Conservation (phyloP, 2,797 vertebrate species). For the Macropodus opercularis region DNA sequence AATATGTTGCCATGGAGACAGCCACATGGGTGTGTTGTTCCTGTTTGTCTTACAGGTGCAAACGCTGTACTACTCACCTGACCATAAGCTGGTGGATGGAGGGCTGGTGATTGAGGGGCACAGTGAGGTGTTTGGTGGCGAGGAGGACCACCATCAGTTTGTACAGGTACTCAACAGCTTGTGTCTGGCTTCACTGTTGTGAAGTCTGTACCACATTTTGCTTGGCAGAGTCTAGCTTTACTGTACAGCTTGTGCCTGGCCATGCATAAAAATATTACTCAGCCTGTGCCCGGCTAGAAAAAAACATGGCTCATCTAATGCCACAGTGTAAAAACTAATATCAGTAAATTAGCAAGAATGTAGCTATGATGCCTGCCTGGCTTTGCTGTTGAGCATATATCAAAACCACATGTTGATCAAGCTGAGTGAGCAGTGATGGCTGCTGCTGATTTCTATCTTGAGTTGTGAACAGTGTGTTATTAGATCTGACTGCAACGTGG, state of each 20-base stretch:
- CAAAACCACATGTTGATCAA: constrained; percentile 9
- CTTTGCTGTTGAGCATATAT: constrained; percentile 41
- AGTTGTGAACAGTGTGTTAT: constrained; percentile 16
- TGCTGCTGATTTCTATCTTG: constrained; percentile 7
- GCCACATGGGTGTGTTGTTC: constrained; percentile 98
- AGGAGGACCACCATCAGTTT: constrained; percentile 99
- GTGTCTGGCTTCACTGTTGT: constrained; percentile 55
- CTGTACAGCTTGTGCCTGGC: constrained; percentile 36
- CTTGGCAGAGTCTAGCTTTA: constrained; percentile 43
- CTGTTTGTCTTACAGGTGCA: constrained; percentile 99
- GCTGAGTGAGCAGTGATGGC: neutral
- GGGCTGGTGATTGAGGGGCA: constrained; percentile 95
- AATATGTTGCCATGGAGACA: constrained; percentile 88
- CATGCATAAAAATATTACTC: constrained; percentile 28
- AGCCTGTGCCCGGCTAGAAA: constrained; percentile 34
- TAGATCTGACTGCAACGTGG: constrained; percentile 3
- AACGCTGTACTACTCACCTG: constrained; percentile 99
- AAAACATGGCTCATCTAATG: constrained; percentile 35
- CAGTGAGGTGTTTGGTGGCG: constrained; percentile 97
- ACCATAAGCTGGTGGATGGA: constrained; percentile 99
- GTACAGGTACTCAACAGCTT: constrained; percentile 93
- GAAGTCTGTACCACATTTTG: constrained; percentile 25
- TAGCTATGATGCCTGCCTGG: constrained; percentile 9
- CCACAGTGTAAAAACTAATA: constrained; percentile 10
- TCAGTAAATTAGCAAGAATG: constrained; percentile 12